A percentile compares a stretch with the other conserved stretches of the same genome.
These are phyloP conservation scores for Leptinotarsa tumamoca DNA, from an alignment of 2,888 invertebrate species.

Conservation along the genomic window DNA sequence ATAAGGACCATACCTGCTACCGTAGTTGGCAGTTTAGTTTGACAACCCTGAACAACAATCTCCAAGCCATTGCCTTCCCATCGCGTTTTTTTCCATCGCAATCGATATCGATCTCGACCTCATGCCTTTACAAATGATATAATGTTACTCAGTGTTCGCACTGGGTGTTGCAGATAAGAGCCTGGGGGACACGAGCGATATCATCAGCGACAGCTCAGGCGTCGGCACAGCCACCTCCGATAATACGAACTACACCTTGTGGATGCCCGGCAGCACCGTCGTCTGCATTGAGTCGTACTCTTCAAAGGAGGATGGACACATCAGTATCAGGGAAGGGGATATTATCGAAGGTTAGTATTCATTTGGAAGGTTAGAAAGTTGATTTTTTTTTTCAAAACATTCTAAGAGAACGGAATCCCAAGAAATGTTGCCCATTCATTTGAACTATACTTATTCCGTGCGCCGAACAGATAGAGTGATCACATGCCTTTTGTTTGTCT, in stretches of 20 bases:
- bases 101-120: conserved; percentile 34
- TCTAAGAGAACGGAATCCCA: too few species aligned
- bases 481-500: too few species aligned
- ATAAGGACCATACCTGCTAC: too few species aligned
- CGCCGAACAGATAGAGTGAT: too few species aligned
- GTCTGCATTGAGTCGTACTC: conserved; percentile 88
- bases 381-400: not conserved
- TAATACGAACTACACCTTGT: conserved; percentile 74
- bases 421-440: too few species aligned
- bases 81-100: conserved; percentile 48
- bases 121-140: conserved; percentile 43
- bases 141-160: conserved; percentile 62
- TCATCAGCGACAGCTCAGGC: conserved; percentile 92
- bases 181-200: conserved; percentile 89
- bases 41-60: not conserved
- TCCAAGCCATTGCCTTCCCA: conserved; percentile 7
- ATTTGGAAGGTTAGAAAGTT: not conserved
- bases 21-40: not conserved
- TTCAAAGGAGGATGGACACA: conserved; percentile 79
- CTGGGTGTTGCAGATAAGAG: conserved; percentile 83
- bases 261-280: conserved; percentile 84
- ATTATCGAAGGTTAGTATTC: conserved; percentile 84
- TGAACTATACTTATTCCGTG: too few species aligned
- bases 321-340: conserved; percentile 88
- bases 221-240: conserved; percentile 92